A percentile compares a stretch with the other conserved stretches of the same genome.
Conservation (phyloP, 2,888 invertebrate genomes). For the Tetheella fluctuosa region DNA sequence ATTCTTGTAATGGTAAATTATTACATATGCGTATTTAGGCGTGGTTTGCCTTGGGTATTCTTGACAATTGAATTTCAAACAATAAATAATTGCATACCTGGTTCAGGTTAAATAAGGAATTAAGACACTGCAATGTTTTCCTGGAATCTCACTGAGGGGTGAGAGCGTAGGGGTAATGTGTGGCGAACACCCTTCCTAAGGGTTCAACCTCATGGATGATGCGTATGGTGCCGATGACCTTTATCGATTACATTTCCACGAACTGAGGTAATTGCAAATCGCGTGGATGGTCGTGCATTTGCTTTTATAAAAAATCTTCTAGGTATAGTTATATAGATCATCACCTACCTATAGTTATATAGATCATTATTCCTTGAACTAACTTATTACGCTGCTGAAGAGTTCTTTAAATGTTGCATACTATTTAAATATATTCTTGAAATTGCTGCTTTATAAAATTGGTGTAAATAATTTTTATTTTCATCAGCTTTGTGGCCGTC, state of each 20-base stretch:
- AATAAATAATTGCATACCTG: slow-evolving; percentile 40
- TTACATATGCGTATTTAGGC: not conserved
- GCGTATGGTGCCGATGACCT: slow-evolving; percentile 81
- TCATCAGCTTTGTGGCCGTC: too few relatives aligned
- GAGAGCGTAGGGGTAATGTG: slow-evolving; percentile 64
- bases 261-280: slow-evolving; percentile 73
- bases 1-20: not conserved
- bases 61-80: not conserved
- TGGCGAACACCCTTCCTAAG: slow-evolving; percentile 72
- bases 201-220: slow-evolving; percentile 75
- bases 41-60: not conserved
- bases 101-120: slow-evolving; percentile 67
- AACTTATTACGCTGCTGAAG: too few relatives aligned
- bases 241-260: slow-evolving; percentile 79
- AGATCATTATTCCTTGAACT: too few relatives aligned
- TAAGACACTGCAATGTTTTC: slow-evolving; percentile 65
- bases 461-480: too few relatives aligned
- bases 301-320: slow-evolving; percentile 16
- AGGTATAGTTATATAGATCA: too few relatives aligned
- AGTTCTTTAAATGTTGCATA: not conserved
- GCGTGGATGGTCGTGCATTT: slow-evolving; percentile 30
- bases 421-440: too few relatives aligned
- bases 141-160: slow-evolving; percentile 69
- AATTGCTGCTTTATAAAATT: too few relatives aligned
- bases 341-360: too few relatives aligned